These are phyloP conservation scores for Camarhynchus parvulus DNA, from an alignment of 2,113 vertebrate species.

Conservation along the genomic window DNA sequence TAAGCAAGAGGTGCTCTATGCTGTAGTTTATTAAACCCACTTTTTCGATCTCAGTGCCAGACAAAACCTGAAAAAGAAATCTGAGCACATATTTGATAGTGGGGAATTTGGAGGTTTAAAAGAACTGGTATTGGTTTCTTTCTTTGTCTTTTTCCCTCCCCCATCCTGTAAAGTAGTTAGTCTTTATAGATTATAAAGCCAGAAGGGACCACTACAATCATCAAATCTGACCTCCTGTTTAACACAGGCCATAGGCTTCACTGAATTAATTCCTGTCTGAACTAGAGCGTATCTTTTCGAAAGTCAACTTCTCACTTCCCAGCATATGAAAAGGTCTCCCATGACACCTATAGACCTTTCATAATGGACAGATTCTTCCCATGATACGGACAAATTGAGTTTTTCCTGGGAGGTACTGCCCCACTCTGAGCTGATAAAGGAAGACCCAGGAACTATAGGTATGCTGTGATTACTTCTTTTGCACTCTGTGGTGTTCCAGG, in stretches of 20 bases:
- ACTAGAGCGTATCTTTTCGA: constrained; percentile 57
- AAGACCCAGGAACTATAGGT: constrained; percentile 39
- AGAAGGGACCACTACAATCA: constrained; percentile 24
- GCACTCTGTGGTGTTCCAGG: constrained; percentile 62
- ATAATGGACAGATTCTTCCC: constrained; percentile 53
- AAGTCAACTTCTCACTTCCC: constrained; percentile 71
- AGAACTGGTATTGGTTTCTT: neutral
- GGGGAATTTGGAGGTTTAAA: neutral
- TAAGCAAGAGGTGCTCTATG: neutral
- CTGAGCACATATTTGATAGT: neutral
- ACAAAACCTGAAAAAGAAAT: constrained; percentile 17
- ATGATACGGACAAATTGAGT: constrained; percentile 32
- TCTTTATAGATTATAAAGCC: constrained; percentile 57
- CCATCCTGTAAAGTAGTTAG: neutral
- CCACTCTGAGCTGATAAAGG: constrained; percentile 48
- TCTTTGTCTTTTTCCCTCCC: neutral
- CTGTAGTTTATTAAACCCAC: neutral
- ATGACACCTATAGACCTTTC: constrained; percentile 52
- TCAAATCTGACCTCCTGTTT: constrained; percentile 64
- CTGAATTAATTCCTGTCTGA: constrained; percentile 66
- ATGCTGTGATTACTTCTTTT: constrained; percentile 58
- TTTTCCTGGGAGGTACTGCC: constrained; percentile 63
- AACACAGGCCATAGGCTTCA: constrained; percentile 33
- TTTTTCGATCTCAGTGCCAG: neutral
- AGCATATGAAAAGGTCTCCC: constrained; percentile 61